Percentiles rank a stretch among this genome's conserved stretches.
Conservation (phyloP, 2,888 invertebrate genomes). For the Belgica antarctica region DNA sequence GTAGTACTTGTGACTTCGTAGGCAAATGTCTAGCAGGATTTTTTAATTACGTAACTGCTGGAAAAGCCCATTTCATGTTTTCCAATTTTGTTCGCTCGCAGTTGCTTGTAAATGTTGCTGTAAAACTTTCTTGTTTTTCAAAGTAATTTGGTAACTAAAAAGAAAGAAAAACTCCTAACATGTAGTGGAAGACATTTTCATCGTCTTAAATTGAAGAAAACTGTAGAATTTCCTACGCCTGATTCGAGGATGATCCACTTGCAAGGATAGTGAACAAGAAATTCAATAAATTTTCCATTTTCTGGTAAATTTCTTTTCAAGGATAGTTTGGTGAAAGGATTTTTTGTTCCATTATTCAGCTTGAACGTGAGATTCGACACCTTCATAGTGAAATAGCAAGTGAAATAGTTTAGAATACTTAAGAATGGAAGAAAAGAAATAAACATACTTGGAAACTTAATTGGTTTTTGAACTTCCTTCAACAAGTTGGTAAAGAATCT, state of each 20-base stretch:
- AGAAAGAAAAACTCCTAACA: not conserved
- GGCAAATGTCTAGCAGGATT: not conserved
- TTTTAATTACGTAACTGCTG: not conserved
- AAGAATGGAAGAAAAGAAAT: no score
- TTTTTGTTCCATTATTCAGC: not conserved
- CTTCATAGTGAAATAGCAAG: no score
- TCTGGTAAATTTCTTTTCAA: not conserved
- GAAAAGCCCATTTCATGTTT: not conserved
- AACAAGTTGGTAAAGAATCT: no score
- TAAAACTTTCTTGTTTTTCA: not conserved
- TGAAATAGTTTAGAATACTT: no score
- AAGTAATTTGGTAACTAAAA: not conserved
- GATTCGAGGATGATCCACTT: not conserved
- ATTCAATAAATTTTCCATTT: conserved; percentile 29
- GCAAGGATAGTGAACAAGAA: not conserved
- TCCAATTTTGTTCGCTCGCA: not conserved
- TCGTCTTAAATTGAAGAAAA: not conserved
- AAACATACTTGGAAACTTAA: no score
- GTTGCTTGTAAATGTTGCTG: not conserved
- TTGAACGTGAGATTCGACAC: not conserved
- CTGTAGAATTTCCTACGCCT: not conserved
- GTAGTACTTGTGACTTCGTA: not conserved
- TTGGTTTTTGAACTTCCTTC: no score
- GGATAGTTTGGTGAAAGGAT: not conserved
- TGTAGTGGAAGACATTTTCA: not conserved